Base-by-base conservation (phyloP, 2,797 vertebrate species). In the Choloepus didactylus region DNA sequence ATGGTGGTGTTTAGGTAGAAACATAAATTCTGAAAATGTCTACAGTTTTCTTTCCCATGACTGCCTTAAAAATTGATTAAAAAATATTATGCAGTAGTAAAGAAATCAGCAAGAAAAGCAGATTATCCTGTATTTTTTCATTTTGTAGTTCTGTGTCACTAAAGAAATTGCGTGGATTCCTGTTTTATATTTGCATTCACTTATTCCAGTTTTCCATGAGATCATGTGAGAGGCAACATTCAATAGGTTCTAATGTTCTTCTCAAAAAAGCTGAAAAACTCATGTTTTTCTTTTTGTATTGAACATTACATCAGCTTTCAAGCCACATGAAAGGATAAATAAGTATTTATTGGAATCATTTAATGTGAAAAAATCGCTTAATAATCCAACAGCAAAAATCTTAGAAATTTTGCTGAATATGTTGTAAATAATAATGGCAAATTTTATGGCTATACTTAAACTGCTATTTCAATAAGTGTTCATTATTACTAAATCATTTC, bases 361-460 rank as follows among this genome's bases (percentile, higher is more conserved):
- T 66, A 66, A 90, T 81, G 12, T 66, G 29, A 82, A 83, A 91
- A 91, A 85, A 72, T 54, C 46, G 12, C 25, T 76, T 66, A 41
- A 77, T 93, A 66, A 11, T 64, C 8, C 46, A 19, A 21, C 25
- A 62, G 27, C 18, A 94, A 91, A 49, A 87, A 69, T 90, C 21
- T n/a, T 90, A 54, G 87, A 86, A 92, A 82, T 79, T 54, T 56
- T 90, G 69, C 44, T 90, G 49, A 79, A 10, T 87, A 64, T 66
- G 15, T 95, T 93, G 25, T 62, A 67, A 95, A 70, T 88, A 95
- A 70, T 88, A 81, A n/a, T 92, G 60, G 54, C 11, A 93, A 51
- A 81, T 84, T 64, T 93, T 76, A 3, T 5, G 21, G n/a, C 46
- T 89, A 85, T 66, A 59, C 75, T 90, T 80, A 82, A 72, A 38